A percentile compares a stretch with the other conserved stretches of the same genome.
These are phyloP conservation scores for Megaceryle maxima DNA, from an alignment of 2,113 vertebrate genomes.

Conservation along the genomic window DNA sequence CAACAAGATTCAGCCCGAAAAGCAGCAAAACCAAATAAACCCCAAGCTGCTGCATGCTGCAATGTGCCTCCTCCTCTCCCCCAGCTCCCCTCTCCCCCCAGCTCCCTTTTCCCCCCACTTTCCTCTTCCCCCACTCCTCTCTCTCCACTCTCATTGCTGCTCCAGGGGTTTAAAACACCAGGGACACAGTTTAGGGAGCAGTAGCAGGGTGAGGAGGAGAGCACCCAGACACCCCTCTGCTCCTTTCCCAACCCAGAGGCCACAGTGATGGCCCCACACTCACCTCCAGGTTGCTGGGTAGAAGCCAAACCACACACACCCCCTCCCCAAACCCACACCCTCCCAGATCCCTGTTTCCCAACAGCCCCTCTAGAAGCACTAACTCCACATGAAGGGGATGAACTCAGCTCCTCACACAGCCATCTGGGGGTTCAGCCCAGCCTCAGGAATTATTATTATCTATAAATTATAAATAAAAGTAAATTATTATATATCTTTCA, in stretches of 20 bases:
- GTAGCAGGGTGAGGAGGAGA: background rate
- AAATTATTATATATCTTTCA: background rate
- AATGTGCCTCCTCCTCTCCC: no score
- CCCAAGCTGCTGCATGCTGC: no score
- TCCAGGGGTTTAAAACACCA: background rate
- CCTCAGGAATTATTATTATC: background rate
- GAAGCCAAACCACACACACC: background rate
- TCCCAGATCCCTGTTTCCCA: background rate
- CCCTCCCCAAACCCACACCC: background rate
- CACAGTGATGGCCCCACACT: background rate
- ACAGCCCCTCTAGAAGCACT: background rate
- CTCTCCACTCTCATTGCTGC: background rate
- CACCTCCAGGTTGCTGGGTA: background rate
- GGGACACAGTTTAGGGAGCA: background rate
- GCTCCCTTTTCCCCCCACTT: background rate
- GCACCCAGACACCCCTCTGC: background rate
- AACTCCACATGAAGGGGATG: background rate
- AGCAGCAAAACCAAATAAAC: background rate
- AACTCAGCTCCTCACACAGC: background rate
- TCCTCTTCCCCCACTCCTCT: background rate
- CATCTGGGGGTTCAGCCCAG: background rate
- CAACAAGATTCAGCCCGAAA: background rate
- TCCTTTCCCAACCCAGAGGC: background rate
- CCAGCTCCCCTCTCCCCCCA: no score
- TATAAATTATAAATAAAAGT: background rate